Evolutionary conservation across 2,888 invertebrate species (phyloP).

Genomic region (Odontothrips loti): DNA sequence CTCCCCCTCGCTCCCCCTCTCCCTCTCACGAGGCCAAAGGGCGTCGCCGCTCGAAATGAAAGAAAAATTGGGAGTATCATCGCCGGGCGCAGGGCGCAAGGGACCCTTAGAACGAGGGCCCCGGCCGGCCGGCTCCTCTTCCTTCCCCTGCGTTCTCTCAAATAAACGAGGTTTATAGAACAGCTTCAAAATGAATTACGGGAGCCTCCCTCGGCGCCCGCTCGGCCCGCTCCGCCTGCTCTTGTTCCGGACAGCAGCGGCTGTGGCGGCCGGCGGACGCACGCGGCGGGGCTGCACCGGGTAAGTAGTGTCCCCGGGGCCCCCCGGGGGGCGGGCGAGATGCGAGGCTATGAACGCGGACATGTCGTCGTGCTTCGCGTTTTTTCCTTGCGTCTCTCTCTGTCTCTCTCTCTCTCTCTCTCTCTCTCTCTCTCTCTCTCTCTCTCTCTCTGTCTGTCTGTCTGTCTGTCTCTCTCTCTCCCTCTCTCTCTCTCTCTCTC

Average conservation of each 20-base stretch:
- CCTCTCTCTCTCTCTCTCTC: no score
- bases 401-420: no score
- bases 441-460: no score
- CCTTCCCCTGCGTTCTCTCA: not conserved
- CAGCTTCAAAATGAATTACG: constrained; percentile 19
- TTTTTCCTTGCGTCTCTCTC: no score
- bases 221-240: no score
- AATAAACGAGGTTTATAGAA: constrained; percentile 25
- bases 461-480: no score
- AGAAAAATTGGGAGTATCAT: constrained; percentile 13
- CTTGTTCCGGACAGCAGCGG: not conserved
- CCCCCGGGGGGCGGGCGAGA: no score
- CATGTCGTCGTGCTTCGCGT: no score
- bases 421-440: no score
- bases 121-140: not conserved
- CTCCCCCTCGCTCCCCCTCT: not conserved
- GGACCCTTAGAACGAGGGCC: not conserved
- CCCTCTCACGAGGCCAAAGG: not conserved
- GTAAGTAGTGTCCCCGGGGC: no score
- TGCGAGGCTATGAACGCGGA: no score
- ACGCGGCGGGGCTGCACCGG: no score
- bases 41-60: constrained; percentile 13
- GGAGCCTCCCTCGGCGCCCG: not conserved
- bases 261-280: not conserved
- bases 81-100: not conserved